A percentile compares a stretch with the other conserved stretches of the same genome.
Evolutionary conservation across 2,797 vertebrate genomes (phyloP).

Genomic region (Cheirogaleus major): DNA sequence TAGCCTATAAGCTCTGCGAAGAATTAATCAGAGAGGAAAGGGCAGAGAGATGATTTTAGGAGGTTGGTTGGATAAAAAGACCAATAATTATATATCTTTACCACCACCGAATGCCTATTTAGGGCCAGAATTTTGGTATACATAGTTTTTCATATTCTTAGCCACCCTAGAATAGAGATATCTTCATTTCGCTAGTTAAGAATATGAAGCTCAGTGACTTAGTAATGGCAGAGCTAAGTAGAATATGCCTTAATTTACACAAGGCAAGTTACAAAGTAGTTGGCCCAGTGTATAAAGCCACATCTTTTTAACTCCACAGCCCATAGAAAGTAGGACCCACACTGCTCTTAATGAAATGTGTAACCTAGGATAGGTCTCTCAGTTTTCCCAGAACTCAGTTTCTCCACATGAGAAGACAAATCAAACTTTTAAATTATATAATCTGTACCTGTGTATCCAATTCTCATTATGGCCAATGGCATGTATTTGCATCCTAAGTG

Average conservation of each 20-base stretch:
- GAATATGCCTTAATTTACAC: background rate
- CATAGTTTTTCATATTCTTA: background rate
- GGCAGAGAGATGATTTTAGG: background rate
- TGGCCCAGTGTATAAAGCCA: background rate
- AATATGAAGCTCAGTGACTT: background rate
- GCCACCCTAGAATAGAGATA: background rate
- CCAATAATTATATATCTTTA: background rate
- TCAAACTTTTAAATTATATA: slow-evolving; percentile 19
- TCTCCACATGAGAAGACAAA: background rate
- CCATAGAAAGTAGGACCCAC: background rate
- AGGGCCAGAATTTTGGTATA: background rate
- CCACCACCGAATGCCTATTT: background rate
- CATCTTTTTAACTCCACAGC: background rate
- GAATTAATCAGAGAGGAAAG: background rate
- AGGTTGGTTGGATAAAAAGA: background rate
- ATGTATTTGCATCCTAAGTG: background rate
- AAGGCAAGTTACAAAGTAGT: background rate
- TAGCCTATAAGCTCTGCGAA: background rate
- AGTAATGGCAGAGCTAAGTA: background rate
- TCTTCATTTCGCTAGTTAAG: background rate
- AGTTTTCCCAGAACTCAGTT: background rate
- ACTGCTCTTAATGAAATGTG: background rate
- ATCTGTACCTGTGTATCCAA: background rate
- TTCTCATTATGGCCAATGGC: background rate
- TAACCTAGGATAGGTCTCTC: background rate